Evolutionary conservation across 2,113 vertebrate genomes (phyloP).

Genomic region (Chionomys nivalis): DNA sequence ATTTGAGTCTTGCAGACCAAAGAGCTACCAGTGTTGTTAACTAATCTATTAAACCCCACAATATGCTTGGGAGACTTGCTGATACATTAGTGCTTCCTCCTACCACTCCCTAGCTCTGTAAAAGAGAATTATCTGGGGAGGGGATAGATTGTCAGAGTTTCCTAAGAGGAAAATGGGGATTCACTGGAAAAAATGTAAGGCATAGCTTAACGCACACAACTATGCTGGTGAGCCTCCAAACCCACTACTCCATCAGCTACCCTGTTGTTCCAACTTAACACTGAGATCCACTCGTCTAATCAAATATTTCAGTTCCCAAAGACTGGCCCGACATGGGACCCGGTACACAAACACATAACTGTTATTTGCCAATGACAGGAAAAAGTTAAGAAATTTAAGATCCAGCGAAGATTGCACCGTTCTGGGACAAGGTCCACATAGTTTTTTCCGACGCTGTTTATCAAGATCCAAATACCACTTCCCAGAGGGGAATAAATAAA

Average conservation of each 20-base stretch:
- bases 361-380: background rate
- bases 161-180: constrained; percentile 61
- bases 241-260: constrained; percentile 34
- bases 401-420: background rate
- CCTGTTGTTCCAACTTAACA: constrained; percentile 22
- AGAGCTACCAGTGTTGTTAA: background rate
- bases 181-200: constrained; percentile 69
- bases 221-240: constrained; percentile 53
- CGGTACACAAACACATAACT: background rate
- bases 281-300: background rate
- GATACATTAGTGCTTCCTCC: background rate
- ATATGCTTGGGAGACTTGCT: background rate
- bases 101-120: background rate
- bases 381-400: background rate
- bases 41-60: background rate
- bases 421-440: background rate
- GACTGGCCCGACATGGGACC: background rate
- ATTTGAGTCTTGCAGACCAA: background rate
- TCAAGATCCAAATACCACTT: constrained; percentile 32
- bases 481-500: background rate
- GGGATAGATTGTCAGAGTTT: constrained; percentile 56
- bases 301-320: constrained; percentile 56
- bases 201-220: background rate
- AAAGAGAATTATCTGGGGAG: constrained; percentile 13
- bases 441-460: constrained; percentile 6